phyloP scores from a whole-genome alignment of 2,797 vertebrate genomes.

The Cichlasoma orientale region DNA sequence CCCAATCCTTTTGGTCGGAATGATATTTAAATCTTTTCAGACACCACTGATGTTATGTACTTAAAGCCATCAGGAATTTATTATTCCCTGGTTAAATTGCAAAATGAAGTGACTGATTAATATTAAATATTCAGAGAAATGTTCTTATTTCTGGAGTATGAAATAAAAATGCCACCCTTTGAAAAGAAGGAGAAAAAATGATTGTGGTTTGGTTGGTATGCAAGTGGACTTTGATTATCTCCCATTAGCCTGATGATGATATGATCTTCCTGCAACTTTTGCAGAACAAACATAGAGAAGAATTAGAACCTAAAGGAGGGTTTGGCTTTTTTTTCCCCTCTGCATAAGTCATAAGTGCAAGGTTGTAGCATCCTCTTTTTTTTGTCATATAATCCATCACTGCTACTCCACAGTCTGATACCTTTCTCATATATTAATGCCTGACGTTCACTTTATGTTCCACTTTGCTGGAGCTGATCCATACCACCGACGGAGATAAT shows the following conservation, averaged over 20 bases:
- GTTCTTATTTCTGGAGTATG: too few species aligned
- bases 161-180: too few species aligned
- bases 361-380: not conserved
- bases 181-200: not conserved
- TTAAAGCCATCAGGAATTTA: not conserved
- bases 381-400: not conserved
- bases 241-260: not conserved
- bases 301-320: constrained; percentile 6
- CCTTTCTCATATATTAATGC: constrained; percentile 12
- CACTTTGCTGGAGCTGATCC: constrained; percentile 35
- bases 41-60: not conserved
- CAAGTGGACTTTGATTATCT: not conserved
- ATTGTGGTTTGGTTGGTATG: not conserved
- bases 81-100: too few species aligned
- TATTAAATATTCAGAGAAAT: too few species aligned
- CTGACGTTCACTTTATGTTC: constrained; percentile 12
- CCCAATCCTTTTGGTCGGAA: not conserved
- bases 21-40: not conserved
- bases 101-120: too few species aligned
- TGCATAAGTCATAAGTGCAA: not conserved
- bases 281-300: not conserved
- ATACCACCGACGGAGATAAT: constrained; percentile 43
- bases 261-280: not conserved
- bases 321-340: not conserved
- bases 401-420: not conserved